These are phyloP conservation scores for Neosilurus mollespiculum DNA, from an alignment of 2,797 vertebrate species.

Conservation along the genomic window DNA sequence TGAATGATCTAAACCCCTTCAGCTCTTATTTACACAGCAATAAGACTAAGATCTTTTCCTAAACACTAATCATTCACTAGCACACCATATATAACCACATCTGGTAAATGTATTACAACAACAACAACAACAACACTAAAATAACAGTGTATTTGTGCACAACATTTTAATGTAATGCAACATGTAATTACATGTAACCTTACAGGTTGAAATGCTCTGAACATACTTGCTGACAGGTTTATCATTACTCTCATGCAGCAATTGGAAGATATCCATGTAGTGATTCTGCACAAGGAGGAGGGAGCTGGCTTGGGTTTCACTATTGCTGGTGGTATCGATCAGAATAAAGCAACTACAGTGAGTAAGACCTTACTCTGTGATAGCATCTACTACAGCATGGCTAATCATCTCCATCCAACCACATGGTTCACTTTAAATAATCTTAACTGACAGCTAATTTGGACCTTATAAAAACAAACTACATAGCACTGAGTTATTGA, in stretches of 20 bases:
- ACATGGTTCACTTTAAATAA: constrained; percentile 3
- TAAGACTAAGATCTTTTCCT: not conserved
- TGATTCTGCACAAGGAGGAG: constrained; percentile 91
- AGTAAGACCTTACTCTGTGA: constrained; percentile 61
- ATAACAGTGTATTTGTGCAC: not conserved
- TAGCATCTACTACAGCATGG: not conserved
- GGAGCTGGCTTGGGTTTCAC: constrained; percentile 91
- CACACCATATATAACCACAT: not conserved
- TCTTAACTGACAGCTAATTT: not conserved
- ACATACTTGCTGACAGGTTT: constrained; percentile 31
- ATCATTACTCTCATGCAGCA: constrained; percentile 71
- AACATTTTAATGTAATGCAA: not conserved
- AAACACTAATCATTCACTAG: not conserved
- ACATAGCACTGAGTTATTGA: not conserved
- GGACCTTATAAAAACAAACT: constrained; percentile 4
- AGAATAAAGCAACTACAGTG: constrained; percentile 87
- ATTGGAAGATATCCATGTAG: constrained; percentile 87
- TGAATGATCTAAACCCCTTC: not conserved
- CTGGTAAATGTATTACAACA: not conserved
- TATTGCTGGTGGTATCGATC: constrained; percentile 88
- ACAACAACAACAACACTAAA: not conserved
- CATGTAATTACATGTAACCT: not conserved
- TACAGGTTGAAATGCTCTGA: constrained; percentile 1
- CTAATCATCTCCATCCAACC: constrained; percentile 17
- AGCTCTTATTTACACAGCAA: not conserved